Conservation (phyloP, 1,140 invertebrate genomes). For the Eciton burchellii region DNA sequence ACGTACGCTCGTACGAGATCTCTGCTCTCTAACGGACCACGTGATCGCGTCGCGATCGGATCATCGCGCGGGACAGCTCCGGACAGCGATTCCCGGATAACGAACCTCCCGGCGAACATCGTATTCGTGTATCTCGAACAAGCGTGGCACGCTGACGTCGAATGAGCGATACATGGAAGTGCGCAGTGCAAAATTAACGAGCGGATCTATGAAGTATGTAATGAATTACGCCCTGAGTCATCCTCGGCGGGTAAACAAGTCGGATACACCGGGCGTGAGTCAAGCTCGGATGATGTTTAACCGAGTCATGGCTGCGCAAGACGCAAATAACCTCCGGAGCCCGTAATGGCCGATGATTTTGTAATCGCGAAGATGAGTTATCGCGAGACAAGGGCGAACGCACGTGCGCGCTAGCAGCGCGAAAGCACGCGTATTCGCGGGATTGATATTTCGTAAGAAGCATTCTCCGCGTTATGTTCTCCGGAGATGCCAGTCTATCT, state of each 20-base stretch:
- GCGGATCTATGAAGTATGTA: conserved; percentile 22
- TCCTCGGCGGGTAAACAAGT: conserved; percentile 25
- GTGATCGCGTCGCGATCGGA: too few species aligned
- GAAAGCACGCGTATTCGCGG: neutral
- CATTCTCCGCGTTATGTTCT: neutral
- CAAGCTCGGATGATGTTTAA: neutral
- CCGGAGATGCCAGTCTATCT: neutral
- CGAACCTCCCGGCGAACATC: conserved; percentile 13
- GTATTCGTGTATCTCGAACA: neutral
- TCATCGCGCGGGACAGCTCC: neutral
- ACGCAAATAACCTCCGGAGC: conserved; percentile 8
- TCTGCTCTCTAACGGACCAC: too few species aligned
- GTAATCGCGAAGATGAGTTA: neutral
- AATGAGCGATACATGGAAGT: conserved; percentile 12
- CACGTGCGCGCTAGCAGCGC: neutral
- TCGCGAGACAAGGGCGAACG: neutral
- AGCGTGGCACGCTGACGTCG: neutral
- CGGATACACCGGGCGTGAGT: conserved; percentile 12
- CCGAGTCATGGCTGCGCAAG: neutral
- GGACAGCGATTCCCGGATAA: neutral
- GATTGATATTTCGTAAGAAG: neutral
- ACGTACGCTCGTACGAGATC: too few species aligned
- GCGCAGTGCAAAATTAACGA: conserved; percentile 25
- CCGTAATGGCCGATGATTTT: neutral
- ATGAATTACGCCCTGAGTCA: conserved; percentile 41